Conservation (phyloP, 2,113 vertebrate species). For the Lanius collurio region DNA sequence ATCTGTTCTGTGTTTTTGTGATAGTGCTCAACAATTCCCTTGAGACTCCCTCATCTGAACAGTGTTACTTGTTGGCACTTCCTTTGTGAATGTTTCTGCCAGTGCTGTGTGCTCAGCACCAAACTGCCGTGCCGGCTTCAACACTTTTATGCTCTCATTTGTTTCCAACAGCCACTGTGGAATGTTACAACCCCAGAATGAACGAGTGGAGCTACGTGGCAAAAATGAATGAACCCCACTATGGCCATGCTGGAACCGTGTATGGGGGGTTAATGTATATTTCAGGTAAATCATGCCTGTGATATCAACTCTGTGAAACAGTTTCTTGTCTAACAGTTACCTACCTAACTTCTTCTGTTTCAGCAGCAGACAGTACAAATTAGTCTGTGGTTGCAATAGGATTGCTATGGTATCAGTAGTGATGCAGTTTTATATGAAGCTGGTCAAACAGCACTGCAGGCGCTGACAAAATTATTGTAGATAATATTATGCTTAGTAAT, state of each 20-base stretch:
- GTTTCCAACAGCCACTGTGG: constrained; percentile 87
- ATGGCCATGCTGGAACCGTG: constrained; percentile 95
- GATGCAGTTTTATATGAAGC: not conserved
- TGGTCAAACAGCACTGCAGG: not conserved
- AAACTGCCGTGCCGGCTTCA: not conserved
- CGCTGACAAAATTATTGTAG: not conserved
- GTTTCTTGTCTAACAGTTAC: not conserved
- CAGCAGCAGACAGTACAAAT: not conserved
- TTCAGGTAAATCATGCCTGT: constrained; percentile 80
- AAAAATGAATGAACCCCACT: constrained; percentile 98
- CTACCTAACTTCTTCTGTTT: not conserved
- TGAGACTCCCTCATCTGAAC: not conserved
- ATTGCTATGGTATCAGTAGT: not conserved
- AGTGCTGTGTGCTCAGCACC: not conserved
- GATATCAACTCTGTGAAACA: not conserved
- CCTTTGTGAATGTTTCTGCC: not conserved
- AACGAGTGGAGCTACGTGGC: constrained; percentile 99
- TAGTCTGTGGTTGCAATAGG: not conserved
- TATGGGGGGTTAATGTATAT: constrained; percentile 98
- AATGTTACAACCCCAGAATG: constrained; percentile 97
- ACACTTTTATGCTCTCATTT: not conserved
- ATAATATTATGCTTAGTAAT: not conserved
- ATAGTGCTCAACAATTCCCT: not conserved
- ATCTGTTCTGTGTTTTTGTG: not conserved
- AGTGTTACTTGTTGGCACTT: not conserved